These are phyloP conservation scores for Temnothorax longispinosus DNA, from an alignment of 1,140 invertebrate genomes.

Conservation along the genomic window DNA sequence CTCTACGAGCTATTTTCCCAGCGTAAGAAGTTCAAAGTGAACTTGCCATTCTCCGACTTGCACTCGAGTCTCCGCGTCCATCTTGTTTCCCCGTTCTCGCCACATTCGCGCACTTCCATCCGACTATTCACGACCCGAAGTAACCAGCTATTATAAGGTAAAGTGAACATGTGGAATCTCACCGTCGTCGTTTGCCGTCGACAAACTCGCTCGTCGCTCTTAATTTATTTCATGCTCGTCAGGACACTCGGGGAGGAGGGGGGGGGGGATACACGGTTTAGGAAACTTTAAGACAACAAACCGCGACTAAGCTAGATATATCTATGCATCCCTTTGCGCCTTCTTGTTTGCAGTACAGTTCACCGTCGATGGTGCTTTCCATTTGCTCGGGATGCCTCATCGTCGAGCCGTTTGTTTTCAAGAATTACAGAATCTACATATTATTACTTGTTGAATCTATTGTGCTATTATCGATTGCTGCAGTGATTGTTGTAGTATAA, in stretches of 20 bases:
- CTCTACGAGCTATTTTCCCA: neutral
- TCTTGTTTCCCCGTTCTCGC: neutral
- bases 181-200: neutral
- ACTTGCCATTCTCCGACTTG: neutral
- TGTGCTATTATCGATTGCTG: conserved; percentile 3
- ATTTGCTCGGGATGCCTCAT: neutral
- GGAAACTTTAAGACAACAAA: conserved; percentile 32
- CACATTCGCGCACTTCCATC: neutral
- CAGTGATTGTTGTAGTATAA: neutral
- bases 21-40: neutral
- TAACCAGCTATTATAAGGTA: conserved; percentile 26
- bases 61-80: neutral
- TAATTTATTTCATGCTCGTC: conserved; percentile 18
- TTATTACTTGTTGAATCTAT: conserved; percentile 12
- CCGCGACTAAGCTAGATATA: neutral
- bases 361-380: neutral
- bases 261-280: neutral
- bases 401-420: neutral
- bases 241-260: neutral
- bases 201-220: neutral
- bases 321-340: neutral
- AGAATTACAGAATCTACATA: neutral
- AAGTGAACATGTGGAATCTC: conserved; percentile 23
- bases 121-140: neutral
- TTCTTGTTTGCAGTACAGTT: conserved; percentile 6